phyloP scores from a whole-genome alignment of 2,113 vertebrate genomes.

The Emydura subglobosa region DNA sequence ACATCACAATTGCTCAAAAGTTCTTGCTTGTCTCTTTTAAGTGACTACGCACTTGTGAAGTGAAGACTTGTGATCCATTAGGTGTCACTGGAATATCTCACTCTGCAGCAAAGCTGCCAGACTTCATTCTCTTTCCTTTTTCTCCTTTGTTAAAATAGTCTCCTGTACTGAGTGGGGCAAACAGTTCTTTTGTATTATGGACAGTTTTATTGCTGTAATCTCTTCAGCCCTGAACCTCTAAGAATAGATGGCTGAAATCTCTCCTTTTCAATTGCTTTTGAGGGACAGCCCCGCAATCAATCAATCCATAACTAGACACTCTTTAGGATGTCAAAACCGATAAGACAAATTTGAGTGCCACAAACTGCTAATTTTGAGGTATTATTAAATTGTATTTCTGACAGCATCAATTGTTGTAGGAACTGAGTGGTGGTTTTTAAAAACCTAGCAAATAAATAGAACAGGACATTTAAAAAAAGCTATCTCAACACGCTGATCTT shows the following conservation, averaged over 20 bases:
- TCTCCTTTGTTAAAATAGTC: background rate
- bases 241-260: background rate
- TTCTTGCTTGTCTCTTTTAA: background rate
- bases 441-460: too few species aligned
- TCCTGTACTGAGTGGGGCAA: background rate
- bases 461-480: too few species aligned
- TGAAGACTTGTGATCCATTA: background rate
- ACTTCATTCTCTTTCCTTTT: background rate
- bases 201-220: background rate
- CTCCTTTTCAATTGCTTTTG: background rate
- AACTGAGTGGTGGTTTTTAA: background rate
- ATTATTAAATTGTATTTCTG: background rate
- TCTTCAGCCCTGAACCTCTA: background rate
- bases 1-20: background rate
- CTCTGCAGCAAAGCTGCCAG: background rate
- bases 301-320: background rate
- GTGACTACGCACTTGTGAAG: background rate
- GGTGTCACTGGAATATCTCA: background rate
- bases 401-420: background rate
- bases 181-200: background rate
- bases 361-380: background rate
- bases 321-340: conserved; percentile 45
- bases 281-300: background rate
- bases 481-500: background rate
- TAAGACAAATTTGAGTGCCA: background rate